Evolutionary conservation across 2,888 invertebrate genomes (phyloP).

Genomic region (Drosophila colorata): DNA sequence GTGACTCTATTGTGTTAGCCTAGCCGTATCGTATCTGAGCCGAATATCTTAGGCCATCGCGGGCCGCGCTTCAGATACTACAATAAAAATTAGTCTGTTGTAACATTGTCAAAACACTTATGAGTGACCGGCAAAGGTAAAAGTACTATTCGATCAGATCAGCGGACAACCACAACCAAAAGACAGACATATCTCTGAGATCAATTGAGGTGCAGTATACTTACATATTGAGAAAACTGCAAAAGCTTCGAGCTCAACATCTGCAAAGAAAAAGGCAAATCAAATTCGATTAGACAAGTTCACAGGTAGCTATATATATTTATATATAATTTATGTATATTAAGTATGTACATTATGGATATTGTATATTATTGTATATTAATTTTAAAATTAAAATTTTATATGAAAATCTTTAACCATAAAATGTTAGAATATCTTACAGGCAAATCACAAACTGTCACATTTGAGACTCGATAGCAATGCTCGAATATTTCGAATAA

Average conservation of each 20-base stretch:
- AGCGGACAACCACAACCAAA: too few relatives aligned
- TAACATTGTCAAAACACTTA: constrained; percentile 65
- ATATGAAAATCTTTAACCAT: too few relatives aligned
- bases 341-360: too few relatives aligned
- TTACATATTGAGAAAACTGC: constrained; percentile 48
- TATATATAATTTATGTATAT: too few relatives aligned
- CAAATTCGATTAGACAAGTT: background rate
- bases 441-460: too few relatives aligned
- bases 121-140: constrained; percentile 51
- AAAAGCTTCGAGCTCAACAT: constrained; percentile 23
- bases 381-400: too few relatives aligned
- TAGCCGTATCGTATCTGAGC: constrained; percentile 38
- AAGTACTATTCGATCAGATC: constrained; percentile 1
- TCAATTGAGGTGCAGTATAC: constrained; percentile 34
- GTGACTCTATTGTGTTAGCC: constrained; percentile 72
- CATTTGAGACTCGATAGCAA: background rate
- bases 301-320: too few relatives aligned
- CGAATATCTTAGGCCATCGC: constrained; percentile 54
- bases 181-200: constrained; percentile 3
- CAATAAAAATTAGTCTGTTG: constrained; percentile 70
- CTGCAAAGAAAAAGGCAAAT: constrained; percentile 31
- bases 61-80: constrained; percentile 33
- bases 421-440: too few relatives aligned
- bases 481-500: background rate
- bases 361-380: too few relatives aligned